These are phyloP conservation scores for Dromococcyx pavoninus DNA, from an alignment of 2,797 vertebrate species.

Conservation along the genomic window DNA sequence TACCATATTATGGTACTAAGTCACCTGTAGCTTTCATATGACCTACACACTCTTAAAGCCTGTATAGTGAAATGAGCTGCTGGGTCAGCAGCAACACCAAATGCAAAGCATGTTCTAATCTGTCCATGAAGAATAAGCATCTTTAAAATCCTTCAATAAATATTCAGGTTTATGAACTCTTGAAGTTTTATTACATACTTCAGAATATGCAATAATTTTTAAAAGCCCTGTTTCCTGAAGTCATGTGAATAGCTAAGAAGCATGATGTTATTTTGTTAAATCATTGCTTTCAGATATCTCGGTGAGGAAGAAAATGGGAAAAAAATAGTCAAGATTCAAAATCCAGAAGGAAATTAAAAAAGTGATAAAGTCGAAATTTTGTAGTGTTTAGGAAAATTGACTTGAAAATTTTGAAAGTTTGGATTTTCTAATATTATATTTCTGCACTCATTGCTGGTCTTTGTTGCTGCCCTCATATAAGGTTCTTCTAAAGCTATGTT, in stretches of 20 bases:
- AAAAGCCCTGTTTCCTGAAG: neutral
- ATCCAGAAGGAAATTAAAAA: neutral
- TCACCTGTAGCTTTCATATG: neutral
- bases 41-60: neutral
- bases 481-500: neutral
- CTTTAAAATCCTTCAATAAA: neutral
- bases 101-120: neutral
- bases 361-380: neutral
- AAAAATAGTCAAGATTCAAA: neutral
- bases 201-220: neutral
- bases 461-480: neutral
- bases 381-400: neutral
- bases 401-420: neutral
- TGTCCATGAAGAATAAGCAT: neutral
- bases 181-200: neutral
- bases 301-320: neutral
- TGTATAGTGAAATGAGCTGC: neutral
- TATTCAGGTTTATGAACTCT: neutral
- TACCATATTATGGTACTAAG: neutral
- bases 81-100: neutral
- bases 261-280: neutral
- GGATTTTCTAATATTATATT: neutral
- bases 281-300: neutral
- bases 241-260: neutral
- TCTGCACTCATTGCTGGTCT: neutral